Evolutionary conservation across 2,113 vertebrate species (phyloP).

Genomic region (Eclectus roratus): DNA sequence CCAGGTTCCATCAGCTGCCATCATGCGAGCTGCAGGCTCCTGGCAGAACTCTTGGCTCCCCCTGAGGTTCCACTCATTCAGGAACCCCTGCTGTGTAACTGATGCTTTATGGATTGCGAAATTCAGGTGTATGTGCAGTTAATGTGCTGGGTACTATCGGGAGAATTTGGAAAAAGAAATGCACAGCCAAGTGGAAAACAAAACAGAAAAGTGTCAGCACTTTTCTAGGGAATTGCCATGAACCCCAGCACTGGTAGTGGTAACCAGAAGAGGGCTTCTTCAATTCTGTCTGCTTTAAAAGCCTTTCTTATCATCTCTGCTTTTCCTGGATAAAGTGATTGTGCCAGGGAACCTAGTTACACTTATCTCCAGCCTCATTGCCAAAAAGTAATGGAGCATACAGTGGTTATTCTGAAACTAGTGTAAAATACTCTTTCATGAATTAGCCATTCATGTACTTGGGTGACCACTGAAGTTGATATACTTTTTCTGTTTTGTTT

Average conservation of each 20-base stretch:
- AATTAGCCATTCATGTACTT: not conserved
- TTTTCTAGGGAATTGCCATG: not conserved
- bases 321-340: not conserved
- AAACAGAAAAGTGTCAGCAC: not conserved
- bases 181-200: not conserved
- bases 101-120: not conserved
- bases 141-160: not conserved
- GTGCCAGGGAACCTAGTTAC: not conserved
- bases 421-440: not conserved
- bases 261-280: not conserved
- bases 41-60: not conserved
- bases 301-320: not conserved
- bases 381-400: not conserved
- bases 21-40: not conserved
- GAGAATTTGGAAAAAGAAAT: not conserved
- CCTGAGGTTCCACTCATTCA: not conserved
- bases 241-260: not conserved
- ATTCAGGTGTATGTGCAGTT: not conserved
- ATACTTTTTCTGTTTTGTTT: not conserved
- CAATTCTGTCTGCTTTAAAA: not conserved
- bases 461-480: not conserved
- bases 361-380: not conserved
- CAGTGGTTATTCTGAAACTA: conserved; percentile 35
- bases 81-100: not conserved
- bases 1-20: not conserved